Evolutionary conservation across 2,797 vertebrate species (phyloP), one percentile per base, ranked within the genome.

Genomic region (Phataginus tetradactyla): DNA sequence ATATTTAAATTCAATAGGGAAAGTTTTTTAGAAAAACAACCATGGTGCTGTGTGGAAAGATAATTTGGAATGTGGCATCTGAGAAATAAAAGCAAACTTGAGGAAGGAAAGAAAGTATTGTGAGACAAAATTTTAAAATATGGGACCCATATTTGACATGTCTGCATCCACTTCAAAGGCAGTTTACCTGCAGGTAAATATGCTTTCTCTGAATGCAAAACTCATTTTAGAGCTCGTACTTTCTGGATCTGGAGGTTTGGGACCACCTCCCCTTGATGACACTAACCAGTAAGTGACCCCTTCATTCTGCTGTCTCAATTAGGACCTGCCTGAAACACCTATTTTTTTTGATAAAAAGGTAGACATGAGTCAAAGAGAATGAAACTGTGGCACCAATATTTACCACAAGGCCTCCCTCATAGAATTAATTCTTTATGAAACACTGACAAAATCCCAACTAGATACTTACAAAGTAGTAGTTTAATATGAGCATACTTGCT

Each of bases 381-480:
- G 81, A 98, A 97, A 92, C 90, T 95, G 79, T 92, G 75, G 69
- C 77, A 86, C 37, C 39, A 64, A 90, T 92, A 37, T 77, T 81
- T 80, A 85, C 77, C 80, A 77, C 42, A 88, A 49, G 55, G 37
- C 51, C 71, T 95, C 42, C 37, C 49, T 85, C 78, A 61, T 27
- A 71, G 86, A 97, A 98, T 83, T 59, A 89, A 90, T 85, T 94
- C 42, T 68, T 93, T 37, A 92, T 53, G 83, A 96, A 97, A 96
- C 91, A 81, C 45, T 87, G 57, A 97, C 96, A 97, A 93, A 97
- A 95, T 77, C 86, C 84, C 77, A 92, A 75, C 75, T 91, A 94
- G 88, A 51, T 95, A 80, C 83, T 95, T 97, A 96, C 96, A 96
- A 97, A 89, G 23, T 64, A 97, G 86, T 27, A 53, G 45, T 83